Percentiles rank a stretch among this genome's conserved stretches.
phyloP scores from a whole-genome alignment of 2,113 vertebrate species.

The Dendrocopos noguchii region DNA sequence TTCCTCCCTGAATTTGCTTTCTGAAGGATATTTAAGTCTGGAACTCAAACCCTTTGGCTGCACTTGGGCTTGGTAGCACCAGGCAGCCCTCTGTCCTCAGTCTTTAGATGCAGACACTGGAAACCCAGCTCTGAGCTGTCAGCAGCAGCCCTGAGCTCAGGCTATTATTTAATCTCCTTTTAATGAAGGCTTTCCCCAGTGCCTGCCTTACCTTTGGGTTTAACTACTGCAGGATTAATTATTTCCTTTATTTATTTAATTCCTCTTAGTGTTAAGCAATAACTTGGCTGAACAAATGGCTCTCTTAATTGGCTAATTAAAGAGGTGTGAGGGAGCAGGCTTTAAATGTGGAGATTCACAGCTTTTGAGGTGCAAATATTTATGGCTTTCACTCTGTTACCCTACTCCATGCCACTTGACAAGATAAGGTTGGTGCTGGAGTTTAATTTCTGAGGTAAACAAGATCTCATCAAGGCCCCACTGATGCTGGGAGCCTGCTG shows the following conservation, averaged over 20 bases:
- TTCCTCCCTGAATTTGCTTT: neutral
- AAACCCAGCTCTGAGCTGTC: no score
- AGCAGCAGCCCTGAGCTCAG: no score
- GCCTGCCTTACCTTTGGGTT: neutral
- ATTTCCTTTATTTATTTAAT: neutral
- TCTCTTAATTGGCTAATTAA: neutral
- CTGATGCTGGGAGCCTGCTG: neutral
- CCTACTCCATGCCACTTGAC: neutral
- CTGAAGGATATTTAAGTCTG: no score
- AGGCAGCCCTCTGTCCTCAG: no score
- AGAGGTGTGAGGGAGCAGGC: neutral
- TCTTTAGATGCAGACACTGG: no score
- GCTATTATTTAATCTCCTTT: neutral
- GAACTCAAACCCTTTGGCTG: no score
- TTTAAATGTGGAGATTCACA: neutral
- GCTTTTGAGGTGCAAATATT: neutral
- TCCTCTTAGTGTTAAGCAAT: neutral
- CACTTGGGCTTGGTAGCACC: no score
- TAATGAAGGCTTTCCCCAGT: neutral
- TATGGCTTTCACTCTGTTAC: neutral
- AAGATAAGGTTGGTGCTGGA: neutral
- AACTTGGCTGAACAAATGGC: neutral
- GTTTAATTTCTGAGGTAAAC: conserved; percentile 18
- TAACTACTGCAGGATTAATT: neutral
- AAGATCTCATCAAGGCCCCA: conserved; percentile 14